phyloP scores from a whole-genome alignment of 1,140 invertebrate genomes.

The Coptotermes formosanus region DNA sequence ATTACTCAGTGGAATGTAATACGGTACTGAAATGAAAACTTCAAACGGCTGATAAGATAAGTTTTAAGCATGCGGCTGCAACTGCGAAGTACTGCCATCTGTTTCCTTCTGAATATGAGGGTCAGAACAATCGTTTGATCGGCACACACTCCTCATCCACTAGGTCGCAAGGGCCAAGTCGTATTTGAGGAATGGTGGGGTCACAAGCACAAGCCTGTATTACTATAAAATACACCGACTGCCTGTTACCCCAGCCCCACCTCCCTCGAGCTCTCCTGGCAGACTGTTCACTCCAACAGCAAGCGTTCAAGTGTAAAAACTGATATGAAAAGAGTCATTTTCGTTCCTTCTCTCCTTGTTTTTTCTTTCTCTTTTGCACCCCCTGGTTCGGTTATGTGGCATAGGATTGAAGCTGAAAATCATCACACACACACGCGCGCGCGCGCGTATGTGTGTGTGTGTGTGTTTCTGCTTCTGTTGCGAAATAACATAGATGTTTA shows the following conservation, averaged over 20 bases:
- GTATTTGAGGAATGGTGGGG: too few relatives aligned
- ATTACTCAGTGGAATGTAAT: too few relatives aligned
- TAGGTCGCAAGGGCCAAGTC: too few relatives aligned
- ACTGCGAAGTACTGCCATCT: too few relatives aligned
- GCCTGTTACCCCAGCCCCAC: not conserved
- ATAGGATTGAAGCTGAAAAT: not conserved
- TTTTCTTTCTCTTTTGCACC: not conserved
- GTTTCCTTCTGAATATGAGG: too few relatives aligned
- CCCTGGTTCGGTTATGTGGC: not conserved
- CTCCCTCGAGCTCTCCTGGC: not conserved
- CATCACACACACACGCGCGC: not conserved
- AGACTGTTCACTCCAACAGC: not conserved
- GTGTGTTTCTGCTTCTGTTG: not conserved
- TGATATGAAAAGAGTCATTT: slow-evolving; percentile 13
- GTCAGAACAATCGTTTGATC: too few relatives aligned
- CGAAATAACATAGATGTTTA: not conserved
- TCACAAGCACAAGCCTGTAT: not conserved
- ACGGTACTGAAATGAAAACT: too few relatives aligned
- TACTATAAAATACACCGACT: not conserved
- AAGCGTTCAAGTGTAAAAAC: slow-evolving; percentile 2
- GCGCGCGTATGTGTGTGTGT: too few relatives aligned
- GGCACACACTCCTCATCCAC: too few relatives aligned
- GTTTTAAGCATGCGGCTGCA: too few relatives aligned
- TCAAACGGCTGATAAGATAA: too few relatives aligned
- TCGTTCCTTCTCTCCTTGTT: not conserved